These are phyloP conservation scores for Syngnathus acus DNA, from an alignment of 2,797 vertebrate species.

Conservation along the genomic window DNA sequence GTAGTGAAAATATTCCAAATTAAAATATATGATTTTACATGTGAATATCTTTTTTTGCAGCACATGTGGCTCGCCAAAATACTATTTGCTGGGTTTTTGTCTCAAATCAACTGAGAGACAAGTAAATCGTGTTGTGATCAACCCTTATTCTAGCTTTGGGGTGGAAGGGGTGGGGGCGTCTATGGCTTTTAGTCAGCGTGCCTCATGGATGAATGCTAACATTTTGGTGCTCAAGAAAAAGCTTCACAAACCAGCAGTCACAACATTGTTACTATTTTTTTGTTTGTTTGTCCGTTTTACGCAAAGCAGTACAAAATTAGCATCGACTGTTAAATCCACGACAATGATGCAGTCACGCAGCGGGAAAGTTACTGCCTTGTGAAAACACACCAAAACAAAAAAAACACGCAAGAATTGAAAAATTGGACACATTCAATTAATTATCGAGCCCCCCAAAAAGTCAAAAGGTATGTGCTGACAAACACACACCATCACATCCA, in stretches of 20 bases:
- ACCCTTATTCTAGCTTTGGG: constrained; percentile 24
- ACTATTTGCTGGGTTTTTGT: constrained; percentile 61
- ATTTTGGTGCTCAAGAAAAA: constrained; percentile 61
- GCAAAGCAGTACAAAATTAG: constrained; percentile 72
- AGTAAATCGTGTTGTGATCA: constrained; percentile 36
- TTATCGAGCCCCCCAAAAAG: constrained; percentile 34
- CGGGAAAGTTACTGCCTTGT: constrained; percentile 57
- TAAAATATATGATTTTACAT: constrained; percentile 1
- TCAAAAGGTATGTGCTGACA: constrained; percentile 34
- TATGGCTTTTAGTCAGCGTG: constrained; percentile 72
- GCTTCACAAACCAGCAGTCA: constrained; percentile 73
- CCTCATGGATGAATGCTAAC: constrained; percentile 59
- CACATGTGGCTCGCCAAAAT: constrained; percentile 57
- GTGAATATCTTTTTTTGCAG: constrained; percentile 1
- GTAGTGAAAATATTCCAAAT: not conserved
- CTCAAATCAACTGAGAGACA: constrained; percentile 44
- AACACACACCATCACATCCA: constrained; percentile 45
- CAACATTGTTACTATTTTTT: constrained; percentile 62
- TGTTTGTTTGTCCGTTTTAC: constrained; percentile 8
- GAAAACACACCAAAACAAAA: constrained; percentile 15
- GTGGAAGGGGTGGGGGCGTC: constrained; percentile 38
- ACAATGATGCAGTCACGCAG: constrained; percentile 67
- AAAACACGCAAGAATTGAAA: constrained; percentile 38
- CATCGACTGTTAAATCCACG: constrained; percentile 71
- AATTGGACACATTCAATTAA: constrained; percentile 62